Evolutionary conservation across 2,888 invertebrate species (phyloP).

Genomic region (Pantelozetes paolii): DNA sequence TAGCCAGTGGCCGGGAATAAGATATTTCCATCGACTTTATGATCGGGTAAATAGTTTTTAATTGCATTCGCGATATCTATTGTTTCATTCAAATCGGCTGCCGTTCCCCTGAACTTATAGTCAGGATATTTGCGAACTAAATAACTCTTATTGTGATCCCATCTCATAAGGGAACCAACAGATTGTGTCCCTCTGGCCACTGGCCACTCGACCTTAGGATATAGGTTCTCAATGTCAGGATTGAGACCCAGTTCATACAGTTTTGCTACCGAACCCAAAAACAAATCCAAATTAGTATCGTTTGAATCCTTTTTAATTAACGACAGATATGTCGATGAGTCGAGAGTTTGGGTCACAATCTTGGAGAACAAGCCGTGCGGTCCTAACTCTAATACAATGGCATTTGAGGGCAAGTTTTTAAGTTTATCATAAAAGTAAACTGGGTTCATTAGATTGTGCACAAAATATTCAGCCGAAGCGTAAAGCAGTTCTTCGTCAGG

Average conservation of each 20-base stretch:
- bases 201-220: conserved; percentile 61
- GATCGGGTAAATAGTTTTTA: not conserved
- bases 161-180: conserved; percentile 75
- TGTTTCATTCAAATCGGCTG: conserved; percentile 58
- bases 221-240: conserved; percentile 68
- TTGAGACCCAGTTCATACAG: conserved; percentile 74
- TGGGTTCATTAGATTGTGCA: conserved; percentile 87
- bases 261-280: conserved; percentile 73
- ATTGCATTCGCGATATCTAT: not conserved
- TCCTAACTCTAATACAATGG: conserved; percentile 85
- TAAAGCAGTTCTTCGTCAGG: conserved; percentile 67
- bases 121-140: conserved; percentile 48
- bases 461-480: conserved; percentile 88
- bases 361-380: conserved; percentile 71
- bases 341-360: not conserved
- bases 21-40: conserved; percentile 56
- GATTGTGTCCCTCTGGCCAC: conserved; percentile 86
- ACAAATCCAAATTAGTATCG: conserved; percentile 68
- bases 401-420: conserved; percentile 74
- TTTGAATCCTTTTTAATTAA: conserved; percentile 74
- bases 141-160: conserved; percentile 72
- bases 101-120: conserved; percentile 42
- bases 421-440: conserved; percentile 87
- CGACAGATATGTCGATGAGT: conserved; percentile 62
- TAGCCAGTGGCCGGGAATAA: conserved; percentile 57